Conservation (phyloP, 2,888 invertebrate genomes). For the Macrophya annulata region DNA sequence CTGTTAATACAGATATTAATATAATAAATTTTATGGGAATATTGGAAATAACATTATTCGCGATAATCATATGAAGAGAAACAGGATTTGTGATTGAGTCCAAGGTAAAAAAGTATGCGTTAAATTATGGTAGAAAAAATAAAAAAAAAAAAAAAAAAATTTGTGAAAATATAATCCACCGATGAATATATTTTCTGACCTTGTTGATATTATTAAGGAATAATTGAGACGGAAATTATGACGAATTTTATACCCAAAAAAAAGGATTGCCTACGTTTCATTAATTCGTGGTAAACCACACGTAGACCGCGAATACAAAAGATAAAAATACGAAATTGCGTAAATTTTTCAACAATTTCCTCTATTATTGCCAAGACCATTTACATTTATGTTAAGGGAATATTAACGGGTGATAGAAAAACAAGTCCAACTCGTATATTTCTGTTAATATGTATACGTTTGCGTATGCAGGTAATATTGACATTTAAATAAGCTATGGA, state of each 20-base stretch:
- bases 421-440: not conserved
- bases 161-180: too few relatives aligned
- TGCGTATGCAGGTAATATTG: not conserved
- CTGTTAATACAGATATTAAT: not conserved
- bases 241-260: not conserved
- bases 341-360: too few relatives aligned
- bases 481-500: not conserved
- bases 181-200: too few relatives aligned
- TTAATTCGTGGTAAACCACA: not conserved
- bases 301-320: not conserved
- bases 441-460: too few relatives aligned
- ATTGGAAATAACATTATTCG: not conserved
- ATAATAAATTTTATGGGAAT: not conserved
- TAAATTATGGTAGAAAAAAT: too few relatives aligned
- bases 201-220: too few relatives aligned
- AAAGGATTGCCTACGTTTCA: not conserved
- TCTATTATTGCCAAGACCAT: too few relatives aligned
- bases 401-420: not conserved
- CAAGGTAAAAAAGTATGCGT: too few relatives aligned
- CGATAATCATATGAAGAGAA: not conserved
- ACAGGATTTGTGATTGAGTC: too few relatives aligned
- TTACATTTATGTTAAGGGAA: not conserved
- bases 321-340: too few relatives aligned
- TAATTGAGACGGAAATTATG: not conserved
- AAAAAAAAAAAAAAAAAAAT: too few relatives aligned